Evolutionary conservation across 2,113 vertebrate species (phyloP), one percentile per base, ranked within the genome.

Genomic region (human (Homo sapiens)): DNA sequence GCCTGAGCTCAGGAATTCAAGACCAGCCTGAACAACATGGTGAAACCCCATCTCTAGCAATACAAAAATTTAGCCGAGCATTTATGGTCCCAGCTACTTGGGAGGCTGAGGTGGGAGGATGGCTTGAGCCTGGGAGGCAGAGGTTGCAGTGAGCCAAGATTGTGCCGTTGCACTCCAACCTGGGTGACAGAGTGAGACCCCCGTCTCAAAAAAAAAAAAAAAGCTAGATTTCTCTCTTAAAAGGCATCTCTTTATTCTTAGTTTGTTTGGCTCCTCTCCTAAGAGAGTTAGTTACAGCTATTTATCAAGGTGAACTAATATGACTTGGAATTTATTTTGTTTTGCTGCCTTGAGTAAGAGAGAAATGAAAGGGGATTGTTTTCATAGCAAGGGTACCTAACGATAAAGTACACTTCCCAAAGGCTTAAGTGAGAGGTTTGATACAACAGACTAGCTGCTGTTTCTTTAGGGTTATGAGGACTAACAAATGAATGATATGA

Each of bases 231-330:
- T 80, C 59, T 45, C 59, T 89, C 32, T 84, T 68, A 35, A 89
- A 81, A 90, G 40, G 4, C 9, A n/a, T 35, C 27, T 75, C 78
- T 78, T 55, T 25, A 45, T 57, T 79, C 45, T 79, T 45, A 16
- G 22, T 79, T 45, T 86, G 40, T 10, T 64, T 48, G 76, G 38
- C 43, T 50, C 40, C 61, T 81, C 32, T 83, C 27, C 83, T 57
- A 61, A 86, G 23, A 89, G 25, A 13, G 72, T 57, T 68, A 97
- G 50, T 72, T 9, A 48, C 7, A 88, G 43, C 40, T 93, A 73
- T 94, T 80, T 61, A 91, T 57, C 78, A 87, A 93, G 66, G 79
- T 81, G n/a, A 94, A 55, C 84, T 64, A 92, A 91, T 27, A 59
- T 23, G 79, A 27, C 43, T 64, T 45, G 35, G 48, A 48, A 73